These are phyloP conservation scores for Allophyes oxyacanthae DNA, from an alignment of 2,888 invertebrate species.

Conservation along the genomic window DNA sequence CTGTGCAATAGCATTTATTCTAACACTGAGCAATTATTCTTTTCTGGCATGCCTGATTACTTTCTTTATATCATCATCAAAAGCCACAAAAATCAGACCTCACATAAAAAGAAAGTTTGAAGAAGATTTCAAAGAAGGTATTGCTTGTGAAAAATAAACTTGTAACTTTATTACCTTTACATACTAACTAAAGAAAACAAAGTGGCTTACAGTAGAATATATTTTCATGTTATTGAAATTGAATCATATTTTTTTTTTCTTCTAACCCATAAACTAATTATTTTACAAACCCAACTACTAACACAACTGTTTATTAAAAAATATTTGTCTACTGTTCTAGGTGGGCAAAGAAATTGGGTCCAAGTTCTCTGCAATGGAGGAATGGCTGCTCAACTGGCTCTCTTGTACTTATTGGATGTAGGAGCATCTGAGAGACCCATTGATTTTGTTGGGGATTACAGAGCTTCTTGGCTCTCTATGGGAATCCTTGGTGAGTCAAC, in stretches of 20 bases:
- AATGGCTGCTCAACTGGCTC: constrained; percentile 94
- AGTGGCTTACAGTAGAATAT: too few species aligned
- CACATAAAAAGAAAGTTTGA: constrained; percentile 92
- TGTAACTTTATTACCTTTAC: too few species aligned
- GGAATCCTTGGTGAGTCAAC: constrained; percentile 91
- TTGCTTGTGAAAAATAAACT: not conserved
- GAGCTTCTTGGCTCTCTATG: constrained; percentile 95
- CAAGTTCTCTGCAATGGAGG: constrained; percentile 97
- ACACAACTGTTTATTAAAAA: too few species aligned
- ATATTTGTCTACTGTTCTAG: constrained; percentile 75
- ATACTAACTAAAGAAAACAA: too few species aligned
- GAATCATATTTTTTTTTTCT: too few species aligned
- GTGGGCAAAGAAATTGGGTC: constrained; percentile 96
- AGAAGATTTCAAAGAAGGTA: constrained; percentile 94
- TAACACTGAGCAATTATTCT: constrained; percentile 94
- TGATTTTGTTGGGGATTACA: constrained; percentile 93
- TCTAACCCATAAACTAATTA: too few species aligned
- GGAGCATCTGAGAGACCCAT: constrained; percentile 94
- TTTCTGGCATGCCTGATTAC: constrained; percentile 92
- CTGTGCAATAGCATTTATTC: constrained; percentile 92
- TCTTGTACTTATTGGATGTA: constrained; percentile 94
- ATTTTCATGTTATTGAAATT: too few species aligned
- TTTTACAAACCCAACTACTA: too few species aligned
- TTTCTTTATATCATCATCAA: constrained; percentile 95
- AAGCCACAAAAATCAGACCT: constrained; percentile 93